Evolutionary conservation across 1,140 invertebrate species (phyloP), one percentile per base, ranked within the genome.

Genomic region (Saccostrea cuccullata): DNA sequence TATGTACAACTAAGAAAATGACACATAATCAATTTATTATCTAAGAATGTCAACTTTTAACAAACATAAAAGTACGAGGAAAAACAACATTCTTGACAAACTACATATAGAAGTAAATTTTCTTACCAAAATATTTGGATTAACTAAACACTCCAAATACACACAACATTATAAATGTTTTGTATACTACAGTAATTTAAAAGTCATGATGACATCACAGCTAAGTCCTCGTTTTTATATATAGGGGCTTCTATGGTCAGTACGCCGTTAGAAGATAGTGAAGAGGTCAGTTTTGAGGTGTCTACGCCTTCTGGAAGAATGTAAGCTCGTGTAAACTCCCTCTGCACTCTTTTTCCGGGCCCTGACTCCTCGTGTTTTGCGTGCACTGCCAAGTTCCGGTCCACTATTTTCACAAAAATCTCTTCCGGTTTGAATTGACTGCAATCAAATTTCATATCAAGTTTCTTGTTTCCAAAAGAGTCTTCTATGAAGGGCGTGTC

Each of bases 371-470:
- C 89, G 85, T 94, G 93, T 82, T 93, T 93, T n/a, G 94, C 94
- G 55, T 92, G 83, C 5, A 95, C 91, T 60, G 93, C 89, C 64
- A 95, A 88, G 20, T 87, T 87, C 40, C 91, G 93, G 88, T 94
- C 93, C 36, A 93, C 82, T 0, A 93, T 93, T 87, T 92, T 93
- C 12, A 95, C 92, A 47, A 90, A 86, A 88, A 95, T 94, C 89
- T 94, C 93, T 40, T 94, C 93, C 0, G 94, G 93, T 88, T 93
- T 93, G 86, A 94, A 94, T 40, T 94, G 82, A 40, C 91, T 92
- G 47, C 93, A 93, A 85, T 94, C 94, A 90, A 94, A 94, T 23
- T 93, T 89, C 8, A 94, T 87, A 8, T 92, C 90, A 3, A 94
- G 85, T 84, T 92, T 91, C 86, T 94, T 94, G 82, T 93, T 93